Base-by-base conservation (phyloP, 2,113 vertebrate genomes). In the Rhea pennata region DNA sequence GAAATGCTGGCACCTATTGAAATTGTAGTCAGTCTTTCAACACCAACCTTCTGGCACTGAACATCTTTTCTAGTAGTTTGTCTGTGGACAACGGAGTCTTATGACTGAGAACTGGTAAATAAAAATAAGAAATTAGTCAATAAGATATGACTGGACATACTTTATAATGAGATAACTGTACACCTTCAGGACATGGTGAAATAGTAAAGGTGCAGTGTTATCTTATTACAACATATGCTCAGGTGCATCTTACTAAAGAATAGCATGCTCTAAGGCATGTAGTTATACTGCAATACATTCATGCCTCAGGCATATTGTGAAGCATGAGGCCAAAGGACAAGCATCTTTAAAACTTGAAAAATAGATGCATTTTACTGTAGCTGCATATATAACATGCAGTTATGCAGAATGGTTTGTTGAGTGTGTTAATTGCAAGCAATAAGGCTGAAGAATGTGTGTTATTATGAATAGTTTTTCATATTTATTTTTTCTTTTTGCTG, bases 341-440 rank as follows among this genome's bases (percentile, higher is more conserved):
- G 29, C 81, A 84, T 70, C 80, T 91, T 90, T 91, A 78, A 87
- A 88, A 89, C 50, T 72, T 87, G 80, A 87, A 84, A 88, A 93
- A 39, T 86, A 81, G 61, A 27, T 69, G 23, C 33, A 31, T 93
- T 95, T 94, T 75, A 58, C 51, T 79, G n/a, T 75, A 82, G 33
- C 62, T 89, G 66, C 23, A 31, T 75, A 29, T 89, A 48, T 66
- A 87, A 61, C 27, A 20, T 54, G 50, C 48, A 72, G 24, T 50
- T 84, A 50, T 92, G 56, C 87, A 89, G 53, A 82, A 1, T 84
- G 80, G n/a, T 69, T 92, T 96, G 72, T 69, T 92, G 80, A 84
- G 50, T 69, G 15, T 87, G 76, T 65, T 87, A 91, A 88, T 72
- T 91, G 77, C 2, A 15, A 87, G 66, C 77, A 92, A 39, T 79